Conservation (phyloP, 2,888 invertebrate species). For the Corythucha ciliata region DNA sequence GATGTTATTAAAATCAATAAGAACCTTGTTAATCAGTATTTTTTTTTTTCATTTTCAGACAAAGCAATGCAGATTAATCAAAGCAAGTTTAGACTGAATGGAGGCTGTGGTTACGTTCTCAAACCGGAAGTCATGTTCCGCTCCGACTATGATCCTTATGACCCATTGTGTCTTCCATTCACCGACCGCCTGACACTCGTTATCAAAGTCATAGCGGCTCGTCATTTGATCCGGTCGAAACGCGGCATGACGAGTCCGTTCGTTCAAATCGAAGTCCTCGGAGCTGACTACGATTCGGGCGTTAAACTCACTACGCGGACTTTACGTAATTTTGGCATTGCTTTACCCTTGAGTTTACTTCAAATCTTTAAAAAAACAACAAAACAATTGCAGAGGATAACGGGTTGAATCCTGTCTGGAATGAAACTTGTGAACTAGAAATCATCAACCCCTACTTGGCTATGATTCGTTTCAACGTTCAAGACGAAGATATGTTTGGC, state of each 20-base stretch:
- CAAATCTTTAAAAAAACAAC: background rate
- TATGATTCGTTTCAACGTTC: constrained; percentile 74
- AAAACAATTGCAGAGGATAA: constrained; percentile 60
- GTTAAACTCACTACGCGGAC: constrained; percentile 76
- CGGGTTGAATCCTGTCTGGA: constrained; percentile 89
- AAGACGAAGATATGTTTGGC: constrained; percentile 95
- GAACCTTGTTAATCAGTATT: background rate
- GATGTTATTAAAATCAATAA: too few relatives aligned
- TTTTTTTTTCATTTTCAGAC: constrained; percentile 48
- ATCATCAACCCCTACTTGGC: constrained; percentile 74
- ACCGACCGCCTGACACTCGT: constrained; percentile 55
- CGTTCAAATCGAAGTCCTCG: constrained; percentile 82
- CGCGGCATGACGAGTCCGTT: constrained; percentile 82
- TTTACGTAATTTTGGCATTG: constrained; percentile 65
- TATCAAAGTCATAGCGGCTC: constrained; percentile 74
- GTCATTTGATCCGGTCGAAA: constrained; percentile 71
- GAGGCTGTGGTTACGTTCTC: constrained; percentile 82
- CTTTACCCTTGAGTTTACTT: background rate
- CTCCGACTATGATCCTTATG: constrained; percentile 69
- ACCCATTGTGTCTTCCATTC: constrained; percentile 51
- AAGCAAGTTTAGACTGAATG: constrained; percentile 86
- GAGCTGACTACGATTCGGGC: constrained; percentile 78
- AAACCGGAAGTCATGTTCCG: constrained; percentile 82
- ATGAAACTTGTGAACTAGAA: constrained; percentile 72
- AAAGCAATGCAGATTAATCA: constrained; percentile 94